Evolutionary conservation across 2,113 vertebrate genomes (phyloP).

Genomic region (Gymnogyps californianus): DNA sequence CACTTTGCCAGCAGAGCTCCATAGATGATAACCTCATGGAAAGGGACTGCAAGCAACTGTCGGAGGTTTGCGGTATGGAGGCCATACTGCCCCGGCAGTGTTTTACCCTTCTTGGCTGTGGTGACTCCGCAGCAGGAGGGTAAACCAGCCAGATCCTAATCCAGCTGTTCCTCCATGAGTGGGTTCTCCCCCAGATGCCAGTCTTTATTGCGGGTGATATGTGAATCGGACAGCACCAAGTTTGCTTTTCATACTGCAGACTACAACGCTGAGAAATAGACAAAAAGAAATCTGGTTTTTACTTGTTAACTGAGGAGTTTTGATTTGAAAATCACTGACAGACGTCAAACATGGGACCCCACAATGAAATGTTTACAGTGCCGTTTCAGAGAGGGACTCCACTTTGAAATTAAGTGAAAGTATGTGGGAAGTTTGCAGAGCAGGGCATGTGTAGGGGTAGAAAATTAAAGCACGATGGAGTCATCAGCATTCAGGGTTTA

Average conservation of each 20-base stretch:
- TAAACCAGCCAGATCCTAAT: neutral
- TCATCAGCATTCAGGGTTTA: slow-evolving; percentile 1
- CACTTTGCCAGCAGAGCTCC: neutral
- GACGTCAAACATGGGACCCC: slow-evolving; percentile 8
- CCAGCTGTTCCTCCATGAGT: neutral
- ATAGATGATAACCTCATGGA: neutral
- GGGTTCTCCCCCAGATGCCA: neutral
- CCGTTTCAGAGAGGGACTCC: slow-evolving; percentile 22
- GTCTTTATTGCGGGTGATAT: neutral
- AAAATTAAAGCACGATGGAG: slow-evolving; percentile 56
- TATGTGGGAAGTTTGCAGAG: slow-evolving; percentile 21
- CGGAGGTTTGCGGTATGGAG: fast-evolving
- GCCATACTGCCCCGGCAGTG: neutral
- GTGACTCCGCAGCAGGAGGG: fast-evolving
- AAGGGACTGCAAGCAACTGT: neutral
- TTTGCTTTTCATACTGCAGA: slow-evolving; percentile 13
- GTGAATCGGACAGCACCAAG: neutral
- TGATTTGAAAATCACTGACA: slow-evolving; percentile 53
- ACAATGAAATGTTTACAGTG: slow-evolving; percentile 53
- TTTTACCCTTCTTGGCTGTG: neutral
- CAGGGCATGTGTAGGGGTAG: neutral
- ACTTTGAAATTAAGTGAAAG: slow-evolving; percentile 47
- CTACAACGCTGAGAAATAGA: slow-evolving; percentile 12
- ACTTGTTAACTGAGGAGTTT: slow-evolving; percentile 33
- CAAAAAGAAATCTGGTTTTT: slow-evolving; percentile 36